Evolutionary conservation across 1,140 invertebrate species (phyloP).

Genomic region (Phymorhynchus buccinoides): DNA sequence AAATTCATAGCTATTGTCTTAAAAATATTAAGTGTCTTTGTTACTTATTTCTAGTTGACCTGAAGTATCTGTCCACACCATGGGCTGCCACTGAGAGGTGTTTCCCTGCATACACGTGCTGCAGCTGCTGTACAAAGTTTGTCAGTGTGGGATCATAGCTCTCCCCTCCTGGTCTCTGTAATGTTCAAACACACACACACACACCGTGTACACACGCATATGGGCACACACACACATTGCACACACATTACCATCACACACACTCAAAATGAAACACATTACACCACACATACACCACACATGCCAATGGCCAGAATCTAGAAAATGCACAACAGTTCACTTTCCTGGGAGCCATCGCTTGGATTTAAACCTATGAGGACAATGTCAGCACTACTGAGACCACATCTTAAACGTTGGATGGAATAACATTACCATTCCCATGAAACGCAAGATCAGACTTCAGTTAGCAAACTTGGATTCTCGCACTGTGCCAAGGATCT

Average conservation of each 20-base stretch:
- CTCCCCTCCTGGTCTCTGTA: not conserved
- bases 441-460: no score
- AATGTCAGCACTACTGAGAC: no score
- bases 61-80: conserved; percentile 3
- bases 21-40: not conserved
- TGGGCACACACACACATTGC: not conserved
- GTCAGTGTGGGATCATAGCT: not conserved
- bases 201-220: not conserved
- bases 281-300: no score
- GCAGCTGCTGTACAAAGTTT: not conserved
- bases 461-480: no score
- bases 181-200: not conserved
- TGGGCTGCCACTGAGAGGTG: not conserved
- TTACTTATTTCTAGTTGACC: not conserved
- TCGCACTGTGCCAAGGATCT: no score
- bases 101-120: not conserved
- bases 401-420: no score
- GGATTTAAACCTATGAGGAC: no score
- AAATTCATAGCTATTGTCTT: no score
- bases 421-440: no score
- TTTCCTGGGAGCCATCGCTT: not conserved
- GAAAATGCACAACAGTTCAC: no score
- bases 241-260: not conserved
- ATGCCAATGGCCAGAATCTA: no score
- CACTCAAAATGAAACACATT: no score